A percentile compares a stretch with the other conserved stretches of the same genome.
These are phyloP conservation scores for Cantharis rufa DNA, from an alignment of 2,888 invertebrate species.

Conservation along the genomic window DNA sequence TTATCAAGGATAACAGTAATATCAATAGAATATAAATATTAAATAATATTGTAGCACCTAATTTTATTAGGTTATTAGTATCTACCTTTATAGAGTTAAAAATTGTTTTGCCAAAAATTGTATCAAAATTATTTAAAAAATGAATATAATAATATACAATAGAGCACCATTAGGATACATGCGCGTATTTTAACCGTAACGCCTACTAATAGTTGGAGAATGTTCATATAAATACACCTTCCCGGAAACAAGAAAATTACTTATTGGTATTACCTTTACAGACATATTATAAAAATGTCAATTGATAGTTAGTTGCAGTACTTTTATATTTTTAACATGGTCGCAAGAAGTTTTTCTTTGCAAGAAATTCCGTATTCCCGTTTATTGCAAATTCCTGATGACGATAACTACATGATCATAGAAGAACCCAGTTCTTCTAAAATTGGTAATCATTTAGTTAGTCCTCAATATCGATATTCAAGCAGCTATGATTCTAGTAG, in stretches of 20 bases:
- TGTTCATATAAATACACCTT: slow-evolving; percentile 33
- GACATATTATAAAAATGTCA: slow-evolving; percentile 10
- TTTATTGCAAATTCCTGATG: slow-evolving; percentile 53
- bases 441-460: slow-evolving; percentile 42
- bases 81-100: too few species aligned
- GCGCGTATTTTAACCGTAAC: slow-evolving; percentile 24
- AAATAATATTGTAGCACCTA: too few species aligned
- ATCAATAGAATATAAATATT: too few species aligned
- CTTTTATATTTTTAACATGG: slow-evolving; percentile 38
- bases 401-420: slow-evolving; percentile 53
- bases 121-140: neutral
- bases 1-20: too few species aligned
- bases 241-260: slow-evolving; percentile 34
- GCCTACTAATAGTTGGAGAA: slow-evolving; percentile 27
- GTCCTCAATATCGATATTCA: slow-evolving; percentile 46
- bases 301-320: neutral
- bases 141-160: neutral
- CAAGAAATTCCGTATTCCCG: slow-evolving; percentile 54
- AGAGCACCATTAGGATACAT: slow-evolving; percentile 12
- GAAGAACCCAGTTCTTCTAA: slow-evolving; percentile 53
- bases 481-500: slow-evolving; percentile 52
- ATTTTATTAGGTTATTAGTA: too few species aligned
- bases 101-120: neutral
- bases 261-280: slow-evolving; percentile 29
- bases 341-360: slow-evolving; percentile 53